Evolutionary conservation across 2,888 invertebrate genomes (phyloP).

Genomic region (Phaonia tiefii): DNA sequence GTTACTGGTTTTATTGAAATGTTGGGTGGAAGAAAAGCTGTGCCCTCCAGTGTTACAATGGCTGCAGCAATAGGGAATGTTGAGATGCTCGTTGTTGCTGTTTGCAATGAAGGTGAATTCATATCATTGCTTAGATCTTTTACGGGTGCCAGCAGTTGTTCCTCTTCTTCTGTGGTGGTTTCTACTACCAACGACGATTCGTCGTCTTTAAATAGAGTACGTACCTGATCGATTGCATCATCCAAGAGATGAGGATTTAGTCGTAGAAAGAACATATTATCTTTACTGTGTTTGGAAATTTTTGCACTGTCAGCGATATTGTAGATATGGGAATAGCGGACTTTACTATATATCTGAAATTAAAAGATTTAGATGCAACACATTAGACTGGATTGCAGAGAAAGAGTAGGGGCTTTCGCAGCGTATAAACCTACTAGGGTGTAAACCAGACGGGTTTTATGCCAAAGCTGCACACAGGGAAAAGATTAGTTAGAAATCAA

Average conservation of each 20-base stretch:
- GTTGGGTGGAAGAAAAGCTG: neutral
- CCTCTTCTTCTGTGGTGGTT: no score
- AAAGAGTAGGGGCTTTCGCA: no score
- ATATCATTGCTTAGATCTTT: no score
- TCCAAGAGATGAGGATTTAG: conserved; percentile 38
- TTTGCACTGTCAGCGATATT: neutral
- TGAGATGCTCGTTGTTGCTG: no score
- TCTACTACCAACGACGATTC: neutral
- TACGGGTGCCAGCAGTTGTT: no score
- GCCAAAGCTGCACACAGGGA: no score
- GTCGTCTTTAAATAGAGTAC: conserved; percentile 2
- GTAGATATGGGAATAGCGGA: conserved; percentile 24
- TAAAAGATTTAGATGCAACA: no score
- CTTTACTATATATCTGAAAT: conserved; percentile 46
- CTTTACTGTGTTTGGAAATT: conserved; percentile 23
- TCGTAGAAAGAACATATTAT: conserved; percentile 38
- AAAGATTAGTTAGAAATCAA: no score
- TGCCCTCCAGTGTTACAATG: neutral
- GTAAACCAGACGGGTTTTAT: no score
- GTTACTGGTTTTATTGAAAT: neutral
- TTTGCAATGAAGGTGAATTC: no score
- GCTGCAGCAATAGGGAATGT: neutral
- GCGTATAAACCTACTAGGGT: no score
- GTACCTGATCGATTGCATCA: conserved; percentile 16
- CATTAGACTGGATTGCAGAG: no score